Base-by-base conservation (phyloP, 2,888 invertebrate species). In the Rhorus exstirpatorius region DNA sequence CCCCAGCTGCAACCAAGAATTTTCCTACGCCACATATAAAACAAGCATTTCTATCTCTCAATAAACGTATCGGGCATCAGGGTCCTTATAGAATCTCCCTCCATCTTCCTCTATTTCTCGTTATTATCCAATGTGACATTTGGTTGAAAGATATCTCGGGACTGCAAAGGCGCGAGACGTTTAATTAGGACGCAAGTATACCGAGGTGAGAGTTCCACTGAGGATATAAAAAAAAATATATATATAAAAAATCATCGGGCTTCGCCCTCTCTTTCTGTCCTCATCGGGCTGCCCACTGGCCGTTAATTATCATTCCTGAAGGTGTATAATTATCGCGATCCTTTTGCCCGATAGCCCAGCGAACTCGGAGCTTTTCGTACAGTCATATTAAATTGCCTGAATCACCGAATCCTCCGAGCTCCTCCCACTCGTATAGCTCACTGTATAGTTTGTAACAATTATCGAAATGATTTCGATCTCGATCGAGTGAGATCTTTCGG, bases 291-390 rank as follows among this genome's bases (percentile, higher is more conserved):
- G 74, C 77, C 84, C 82, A 83, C 83, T 84, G 79, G 84, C 83
- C 75, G 85, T 86, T 89, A 90, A 91, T 91, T 90, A 88, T 88
- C 88, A 87, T 89, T 90, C 89, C 86, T 90, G 87, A 88, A 89
- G 75, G 75, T 76, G 87, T 87, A 86, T 88, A 90, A 91, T 91
- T 91, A 90, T 90, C 88, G 86, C 87, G 90, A 90, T 91, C 87
- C 88, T 91, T n/a, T n/a, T 91, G 90, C 90, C 90, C 86, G 78
- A 44, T 68, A 77, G 31, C 58, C 38, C 70, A 14, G 17, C 49
- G 35, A 31, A 8, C 14, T 55, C n/a, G 24, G 12, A 21, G 14
- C 61, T 49, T 71, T 58, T 71, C 26, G 55, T 58, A 44, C 70
- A 58, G 46, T 49, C 38, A 21, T 41, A 49, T 46, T 26, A 24